These are phyloP conservation scores for Amblyjoppa proteus DNA, from an alignment of 2,888 invertebrate genomes.

Conservation along the genomic window DNA sequence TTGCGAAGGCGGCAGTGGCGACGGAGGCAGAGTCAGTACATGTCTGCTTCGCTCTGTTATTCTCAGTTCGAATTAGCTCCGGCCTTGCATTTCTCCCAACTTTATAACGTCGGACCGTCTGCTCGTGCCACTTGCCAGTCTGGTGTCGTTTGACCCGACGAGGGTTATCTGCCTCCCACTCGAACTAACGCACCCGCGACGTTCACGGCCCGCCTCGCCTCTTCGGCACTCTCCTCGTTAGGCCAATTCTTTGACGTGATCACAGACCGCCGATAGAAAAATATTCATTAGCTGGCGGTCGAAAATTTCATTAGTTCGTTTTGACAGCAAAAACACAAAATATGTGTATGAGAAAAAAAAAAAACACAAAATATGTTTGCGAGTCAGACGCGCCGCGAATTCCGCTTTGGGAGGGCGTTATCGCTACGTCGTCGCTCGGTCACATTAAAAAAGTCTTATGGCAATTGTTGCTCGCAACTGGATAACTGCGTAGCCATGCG, in stretches of 20 bases:
- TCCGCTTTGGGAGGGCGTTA: too few species aligned
- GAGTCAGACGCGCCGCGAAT: too few species aligned
- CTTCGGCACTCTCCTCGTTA: background rate
- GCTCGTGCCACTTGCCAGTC: slow-evolving; percentile 8
- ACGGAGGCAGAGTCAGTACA: background rate
- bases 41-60: background rate
- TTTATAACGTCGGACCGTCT: background rate
- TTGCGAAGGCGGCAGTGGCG: background rate
- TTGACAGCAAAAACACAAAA: too few species aligned
- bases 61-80: background rate
- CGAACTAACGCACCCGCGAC: background rate
- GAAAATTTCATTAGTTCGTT: background rate
- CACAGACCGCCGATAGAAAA: background rate
- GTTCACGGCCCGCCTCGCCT: background rate
- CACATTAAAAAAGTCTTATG: too few species aligned
- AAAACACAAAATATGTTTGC: too few species aligned
- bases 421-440: too few species aligned
- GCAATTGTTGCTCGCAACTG: too few species aligned
- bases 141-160: background rate
- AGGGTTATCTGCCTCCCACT: background rate
- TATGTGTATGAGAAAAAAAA: too few species aligned
- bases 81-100: background rate
- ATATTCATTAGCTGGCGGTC: background rate
- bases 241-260: background rate
- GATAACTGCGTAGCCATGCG: too few species aligned